Percentiles rank a stretch among this genome's conserved stretches.
These are phyloP conservation scores for Panthera uncia DNA, from an alignment of 2,113 vertebrate species.

Conservation along the genomic window DNA sequence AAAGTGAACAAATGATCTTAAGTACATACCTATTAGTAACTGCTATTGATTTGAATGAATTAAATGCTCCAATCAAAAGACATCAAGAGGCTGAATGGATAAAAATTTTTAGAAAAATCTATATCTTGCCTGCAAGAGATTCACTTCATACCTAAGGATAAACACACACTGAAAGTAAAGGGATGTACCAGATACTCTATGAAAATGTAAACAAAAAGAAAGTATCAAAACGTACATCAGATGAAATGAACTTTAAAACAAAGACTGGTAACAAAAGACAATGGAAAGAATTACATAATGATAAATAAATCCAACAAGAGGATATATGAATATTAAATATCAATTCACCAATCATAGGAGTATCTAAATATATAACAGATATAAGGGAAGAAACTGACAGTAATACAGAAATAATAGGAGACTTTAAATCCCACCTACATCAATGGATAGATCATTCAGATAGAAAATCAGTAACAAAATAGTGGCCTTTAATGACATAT, in stretches of 20 bases:
- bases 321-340: background rate
- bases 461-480: background rate
- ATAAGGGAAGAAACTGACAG: background rate
- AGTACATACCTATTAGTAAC: background rate
- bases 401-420: background rate
- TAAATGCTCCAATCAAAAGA: background rate
- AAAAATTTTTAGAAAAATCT: background rate
- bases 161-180: background rate
- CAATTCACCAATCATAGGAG: background rate
- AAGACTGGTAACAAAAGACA: background rate
- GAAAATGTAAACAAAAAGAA: background rate
- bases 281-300: background rate
- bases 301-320: background rate
- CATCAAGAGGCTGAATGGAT: background rate
- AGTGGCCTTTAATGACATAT: background rate
- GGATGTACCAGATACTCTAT: too few species aligned
- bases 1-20: background rate
- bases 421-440: background rate
- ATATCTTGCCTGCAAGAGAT: background rate
- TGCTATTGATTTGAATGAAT: background rate
- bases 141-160: background rate
- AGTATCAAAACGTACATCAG: background rate
- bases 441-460: background rate
- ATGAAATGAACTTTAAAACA: background rate
- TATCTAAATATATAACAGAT: background rate